Evolutionary conservation across 2,797 vertebrate species (phyloP), one percentile per base, ranked within the genome.

Genomic region (Neosilurus hyrtlii): DNA sequence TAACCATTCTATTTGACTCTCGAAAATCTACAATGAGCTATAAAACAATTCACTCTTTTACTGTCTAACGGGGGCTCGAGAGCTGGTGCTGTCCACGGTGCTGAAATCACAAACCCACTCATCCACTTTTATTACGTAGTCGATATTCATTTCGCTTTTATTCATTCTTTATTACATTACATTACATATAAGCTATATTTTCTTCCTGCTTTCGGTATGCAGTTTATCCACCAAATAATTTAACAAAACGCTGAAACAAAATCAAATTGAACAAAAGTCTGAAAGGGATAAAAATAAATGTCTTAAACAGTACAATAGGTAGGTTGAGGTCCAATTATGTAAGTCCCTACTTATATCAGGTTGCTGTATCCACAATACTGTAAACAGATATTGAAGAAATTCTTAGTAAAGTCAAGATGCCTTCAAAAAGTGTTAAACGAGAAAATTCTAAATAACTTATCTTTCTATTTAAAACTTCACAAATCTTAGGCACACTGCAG

Each of bases 51-150:
- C 43, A 43, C 2, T 59, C 20, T 43, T 9, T 63, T 43, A 43
- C 59, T 51, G 22, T 4, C 59, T 65, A 52, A 66, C 26, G 43
- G 78, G 84, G 71, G 72, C 37, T 59, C 76, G 5, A 11, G 57
- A 73, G 52, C 52, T 0, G 82, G 24, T 85, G 83, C 90, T 92
- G 90, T 92, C 92, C 91, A 20, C 87, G 92, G 92, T 92, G 81
- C 93, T 94, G 90, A 92, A 90, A 52, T 52, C 2, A 52, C 51
- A 66, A n/a, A 4, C 66, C 70, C 62, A 61, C 16, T 37, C 15
- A 52, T 43, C 57, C 56, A 35, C 22, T 59, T 30, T 22, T 43
- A 22, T 59, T 68, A 76, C 15, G 18, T 52, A 9, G 3, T 15
- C 59, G 51, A 74, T 80, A 72, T 2, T 57, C 49, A 74, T 66